Evolutionary conservation across 2,797 vertebrate species (phyloP).

Genomic region (Galagoides demidoff): DNA sequence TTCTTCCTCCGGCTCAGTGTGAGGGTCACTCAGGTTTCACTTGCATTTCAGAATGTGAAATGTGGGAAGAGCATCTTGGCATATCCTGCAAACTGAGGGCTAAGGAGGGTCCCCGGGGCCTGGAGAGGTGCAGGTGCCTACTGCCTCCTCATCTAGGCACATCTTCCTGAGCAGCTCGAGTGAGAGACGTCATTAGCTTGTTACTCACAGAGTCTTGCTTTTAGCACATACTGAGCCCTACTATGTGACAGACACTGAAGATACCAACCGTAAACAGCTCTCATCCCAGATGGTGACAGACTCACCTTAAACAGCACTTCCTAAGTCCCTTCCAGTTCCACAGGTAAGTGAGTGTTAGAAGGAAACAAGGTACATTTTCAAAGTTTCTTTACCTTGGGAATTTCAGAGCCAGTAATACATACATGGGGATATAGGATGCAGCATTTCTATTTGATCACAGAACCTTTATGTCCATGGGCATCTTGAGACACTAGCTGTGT

Average conservation of each 20-base stretch:
- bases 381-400: not conserved
- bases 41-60: not conserved
- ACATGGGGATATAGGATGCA: not conserved
- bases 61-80: not conserved
- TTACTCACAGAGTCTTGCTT: not conserved
- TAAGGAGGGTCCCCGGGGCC: not conserved
- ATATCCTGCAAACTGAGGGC: too few species aligned
- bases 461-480: not conserved
- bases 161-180: not conserved
- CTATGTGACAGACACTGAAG: not conserved
- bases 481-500: not conserved
- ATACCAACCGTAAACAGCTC: not conserved
- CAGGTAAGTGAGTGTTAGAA: not conserved
- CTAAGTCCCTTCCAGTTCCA: not conserved
- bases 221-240: not conserved
- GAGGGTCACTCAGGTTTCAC: not conserved
- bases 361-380: conserved; percentile 5
- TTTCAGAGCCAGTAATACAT: not conserved
- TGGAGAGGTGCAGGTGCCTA: not conserved
- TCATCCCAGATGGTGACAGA: not conserved
- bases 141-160: not conserved
- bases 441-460: not conserved
- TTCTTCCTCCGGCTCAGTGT: not conserved
- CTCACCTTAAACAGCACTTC: not conserved
- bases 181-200: not conserved